These are phyloP conservation scores for Bradypodion pumilum DNA, from an alignment of 2,797 vertebrate species.

Conservation along the genomic window DNA sequence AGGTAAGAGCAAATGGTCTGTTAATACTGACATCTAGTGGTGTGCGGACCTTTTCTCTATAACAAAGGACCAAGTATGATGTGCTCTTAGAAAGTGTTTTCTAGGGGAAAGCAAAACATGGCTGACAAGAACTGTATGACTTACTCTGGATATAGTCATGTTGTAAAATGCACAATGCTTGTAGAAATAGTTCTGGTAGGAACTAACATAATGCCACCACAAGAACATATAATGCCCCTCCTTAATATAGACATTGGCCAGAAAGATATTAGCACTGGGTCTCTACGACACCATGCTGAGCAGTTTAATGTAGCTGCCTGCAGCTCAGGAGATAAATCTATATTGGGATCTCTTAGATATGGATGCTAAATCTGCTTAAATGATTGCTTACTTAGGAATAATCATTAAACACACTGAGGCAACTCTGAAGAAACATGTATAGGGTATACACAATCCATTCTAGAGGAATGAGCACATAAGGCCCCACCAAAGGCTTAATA, in stretches of 20 bases:
- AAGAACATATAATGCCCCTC: background rate
- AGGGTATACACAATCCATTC: background rate
- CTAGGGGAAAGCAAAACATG: background rate
- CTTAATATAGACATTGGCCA: background rate
- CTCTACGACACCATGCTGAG: background rate
- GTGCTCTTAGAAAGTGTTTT: background rate
- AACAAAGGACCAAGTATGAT: background rate
- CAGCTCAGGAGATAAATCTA: background rate
- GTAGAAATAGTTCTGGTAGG: background rate
- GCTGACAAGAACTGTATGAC: background rate
- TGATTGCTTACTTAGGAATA: background rate
- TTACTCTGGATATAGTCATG: background rate
- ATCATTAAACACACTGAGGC: background rate
- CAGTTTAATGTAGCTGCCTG: background rate
- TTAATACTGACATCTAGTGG: conserved; percentile 79
- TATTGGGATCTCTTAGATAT: background rate
- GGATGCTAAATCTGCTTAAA: background rate
- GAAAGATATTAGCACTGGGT: too few relatives aligned
- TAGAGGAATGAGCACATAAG: background rate
- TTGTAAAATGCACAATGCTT: background rate
- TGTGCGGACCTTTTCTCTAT: background rate
- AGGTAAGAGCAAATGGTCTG: conserved; percentile 66
- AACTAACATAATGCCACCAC: background rate
- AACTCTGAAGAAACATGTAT: background rate
- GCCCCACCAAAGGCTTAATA: too few relatives aligned